Evolutionary conservation across 2,888 invertebrate species (phyloP).

Genomic region (Sussaba pulchella): DNA sequence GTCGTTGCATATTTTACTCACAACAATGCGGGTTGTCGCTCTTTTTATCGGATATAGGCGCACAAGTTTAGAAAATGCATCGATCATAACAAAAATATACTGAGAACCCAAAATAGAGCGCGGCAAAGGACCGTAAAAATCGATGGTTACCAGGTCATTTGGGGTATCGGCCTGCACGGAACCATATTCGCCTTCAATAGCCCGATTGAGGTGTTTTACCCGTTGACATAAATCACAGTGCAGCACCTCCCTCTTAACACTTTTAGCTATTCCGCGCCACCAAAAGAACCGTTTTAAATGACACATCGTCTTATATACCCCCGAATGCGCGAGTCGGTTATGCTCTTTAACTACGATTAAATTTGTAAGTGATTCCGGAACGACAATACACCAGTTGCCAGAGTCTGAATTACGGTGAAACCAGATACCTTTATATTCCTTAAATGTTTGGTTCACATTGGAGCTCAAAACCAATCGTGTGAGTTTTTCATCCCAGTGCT

Average conservation of each 20-base stretch:
- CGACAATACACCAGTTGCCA: neutral
- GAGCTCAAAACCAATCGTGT: neutral
- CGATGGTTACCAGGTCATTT: slow-evolving; percentile 52
- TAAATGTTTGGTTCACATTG: slow-evolving; percentile 16
- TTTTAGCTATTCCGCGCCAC: slow-evolving; percentile 29
- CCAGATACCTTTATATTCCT: slow-evolving; percentile 2
- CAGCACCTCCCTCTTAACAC: neutral
- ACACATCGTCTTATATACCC: slow-evolving; percentile 28
- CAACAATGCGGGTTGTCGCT: neutral
- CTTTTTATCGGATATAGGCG: neutral
- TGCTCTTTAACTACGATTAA: slow-evolving; percentile 29
- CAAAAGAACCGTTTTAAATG: slow-evolving; percentile 34
- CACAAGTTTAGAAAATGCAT: slow-evolving; percentile 34
- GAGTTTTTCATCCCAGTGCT: slow-evolving; percentile 11
- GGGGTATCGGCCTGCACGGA: slow-evolving; percentile 33
- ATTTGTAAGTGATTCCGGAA: neutral
- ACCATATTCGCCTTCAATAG: slow-evolving; percentile 47
- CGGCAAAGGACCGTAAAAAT: slow-evolving; percentile 63
- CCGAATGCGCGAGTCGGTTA: slow-evolving; percentile 22
- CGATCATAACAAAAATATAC: slow-evolving; percentile 49
- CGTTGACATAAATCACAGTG: slow-evolving; percentile 55
- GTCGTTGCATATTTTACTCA: neutral
- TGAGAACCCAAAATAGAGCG: slow-evolving; percentile 46
- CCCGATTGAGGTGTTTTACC: slow-evolving; percentile 43
- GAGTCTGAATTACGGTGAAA: neutral